A percentile compares a stretch with the other conserved stretches of the same genome.
Conservation (phyloP, 2,797 vertebrate species). For the Rhinatrema bivittatum region DNA sequence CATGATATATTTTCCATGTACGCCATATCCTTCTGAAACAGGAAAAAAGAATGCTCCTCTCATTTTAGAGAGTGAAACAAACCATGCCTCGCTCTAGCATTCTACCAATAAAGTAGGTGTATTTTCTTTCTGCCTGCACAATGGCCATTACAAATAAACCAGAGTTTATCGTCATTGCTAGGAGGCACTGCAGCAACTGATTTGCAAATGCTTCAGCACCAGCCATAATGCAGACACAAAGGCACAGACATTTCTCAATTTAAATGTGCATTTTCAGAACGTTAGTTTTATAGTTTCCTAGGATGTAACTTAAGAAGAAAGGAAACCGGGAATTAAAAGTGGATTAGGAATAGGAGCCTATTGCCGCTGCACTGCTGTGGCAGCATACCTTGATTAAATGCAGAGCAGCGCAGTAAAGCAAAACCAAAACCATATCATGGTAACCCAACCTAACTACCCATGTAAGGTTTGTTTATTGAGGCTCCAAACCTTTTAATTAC, state of each 20-base stretch:
- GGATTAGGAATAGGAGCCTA: constrained; percentile 32
- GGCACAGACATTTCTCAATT: not conserved
- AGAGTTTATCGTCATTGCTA: no score
- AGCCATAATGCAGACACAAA: not conserved
- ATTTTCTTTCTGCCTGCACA: constrained; percentile 13
- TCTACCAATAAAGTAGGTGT: no score
- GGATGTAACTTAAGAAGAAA: constrained; percentile 40
- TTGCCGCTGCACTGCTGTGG: constrained; percentile 27
- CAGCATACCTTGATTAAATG: constrained; percentile 42
- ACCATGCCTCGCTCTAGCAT: no score
- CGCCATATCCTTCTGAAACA: constrained; percentile 25
- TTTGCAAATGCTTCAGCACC: not conserved
- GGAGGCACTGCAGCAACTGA: not conserved
- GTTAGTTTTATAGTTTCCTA: constrained; percentile 14
- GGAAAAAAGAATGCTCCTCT: constrained; percentile 20
- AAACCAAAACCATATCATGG: constrained; percentile 42
- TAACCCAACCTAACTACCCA: constrained; percentile 37
- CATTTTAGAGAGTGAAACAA: constrained; percentile 46
- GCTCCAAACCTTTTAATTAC: constrained; percentile 15
- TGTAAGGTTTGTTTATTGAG: constrained; percentile 21
- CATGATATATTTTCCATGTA: constrained; percentile 12
- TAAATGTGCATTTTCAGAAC: not conserved
- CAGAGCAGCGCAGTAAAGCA: constrained; percentile 31
- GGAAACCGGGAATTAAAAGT: constrained; percentile 45
- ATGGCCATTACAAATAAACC: constrained; percentile 12